phyloP scores from a whole-genome alignment of 2,888 invertebrate genomes.

The Drosophila silvestris region DNA sequence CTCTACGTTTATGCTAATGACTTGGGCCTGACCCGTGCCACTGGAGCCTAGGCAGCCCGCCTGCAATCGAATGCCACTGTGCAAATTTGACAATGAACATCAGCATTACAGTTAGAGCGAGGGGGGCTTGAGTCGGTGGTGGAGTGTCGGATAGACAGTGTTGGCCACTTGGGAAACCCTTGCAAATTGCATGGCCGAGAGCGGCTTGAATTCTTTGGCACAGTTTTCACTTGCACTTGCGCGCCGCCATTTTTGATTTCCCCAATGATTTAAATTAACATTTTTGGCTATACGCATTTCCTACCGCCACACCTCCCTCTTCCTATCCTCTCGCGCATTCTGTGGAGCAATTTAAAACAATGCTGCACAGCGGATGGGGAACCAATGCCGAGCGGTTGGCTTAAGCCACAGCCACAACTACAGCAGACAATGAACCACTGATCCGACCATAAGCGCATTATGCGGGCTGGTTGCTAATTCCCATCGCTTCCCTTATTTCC shows the following conservation, averaged over 20 bases:
- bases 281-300: constrained; percentile 66
- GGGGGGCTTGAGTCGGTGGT: not conserved
- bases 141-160: constrained; percentile 24
- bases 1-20: constrained; percentile 78
- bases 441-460: constrained; percentile 73
- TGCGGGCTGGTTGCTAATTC: constrained; percentile 61
- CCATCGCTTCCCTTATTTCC: not conserved
- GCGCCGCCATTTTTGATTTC: constrained; percentile 74
- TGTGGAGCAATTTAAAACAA: constrained; percentile 63
- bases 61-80: constrained; percentile 71
- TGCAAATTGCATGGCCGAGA: constrained; percentile 75
- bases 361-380: not conserved
- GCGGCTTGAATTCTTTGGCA: constrained; percentile 69
- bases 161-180: constrained; percentile 79
- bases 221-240: constrained; percentile 76
- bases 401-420: constrained; percentile 32
- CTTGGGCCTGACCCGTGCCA: constrained; percentile 40
- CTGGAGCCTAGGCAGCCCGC: constrained; percentile 13
- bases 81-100: constrained; percentile 76
- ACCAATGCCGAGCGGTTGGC: constrained; percentile 13
- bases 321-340: constrained; percentile 24
- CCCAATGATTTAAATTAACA: constrained; percentile 79
- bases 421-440: constrained; percentile 57
- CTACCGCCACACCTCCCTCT: not conserved
- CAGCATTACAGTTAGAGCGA: constrained; percentile 5